These are phyloP conservation scores for Paracanthobrama guichenoti DNA, from an alignment of 2,113 vertebrate species.

Conservation along the genomic window DNA sequence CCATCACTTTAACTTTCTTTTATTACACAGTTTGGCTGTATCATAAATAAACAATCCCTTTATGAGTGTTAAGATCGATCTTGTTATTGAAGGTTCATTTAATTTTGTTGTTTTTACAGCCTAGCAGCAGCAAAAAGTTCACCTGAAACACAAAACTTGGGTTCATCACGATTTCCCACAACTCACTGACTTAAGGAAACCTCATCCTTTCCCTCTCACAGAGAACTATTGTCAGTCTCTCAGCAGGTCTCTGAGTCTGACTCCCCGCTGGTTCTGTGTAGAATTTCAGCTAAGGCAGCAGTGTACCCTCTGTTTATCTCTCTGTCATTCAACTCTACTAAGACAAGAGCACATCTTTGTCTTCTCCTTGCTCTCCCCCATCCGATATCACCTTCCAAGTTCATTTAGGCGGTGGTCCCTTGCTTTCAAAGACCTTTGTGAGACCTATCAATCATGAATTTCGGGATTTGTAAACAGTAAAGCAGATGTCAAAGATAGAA, in stretches of 20 bases:
- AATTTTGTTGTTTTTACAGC: not conserved
- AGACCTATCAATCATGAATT: conserved; percentile 3
- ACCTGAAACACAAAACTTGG: conserved; percentile 2
- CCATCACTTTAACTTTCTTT: not conserved
- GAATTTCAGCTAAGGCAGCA: conserved; percentile 47
- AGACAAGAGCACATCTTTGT: conserved; percentile 31
- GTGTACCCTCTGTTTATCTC: conserved; percentile 37
- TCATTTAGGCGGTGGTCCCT: not conserved
- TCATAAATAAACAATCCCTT: not conserved
- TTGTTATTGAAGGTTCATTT: not conserved
- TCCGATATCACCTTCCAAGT: not conserved
- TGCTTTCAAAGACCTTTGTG: not conserved
- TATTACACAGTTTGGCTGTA: not conserved
- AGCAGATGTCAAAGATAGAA: not conserved
- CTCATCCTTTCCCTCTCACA: conserved; percentile 48
- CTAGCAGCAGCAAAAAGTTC: not conserved
- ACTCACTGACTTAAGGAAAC: conserved; percentile 42
- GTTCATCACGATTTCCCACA: conserved; percentile 30
- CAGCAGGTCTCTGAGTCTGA: conserved; percentile 40
- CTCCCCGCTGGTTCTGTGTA: conserved; percentile 42
- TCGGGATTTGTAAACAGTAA: not conserved
- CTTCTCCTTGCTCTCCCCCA: not conserved
- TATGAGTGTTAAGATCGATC: not conserved
- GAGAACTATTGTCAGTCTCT: conserved; percentile 53
- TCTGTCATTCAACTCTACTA: conserved; percentile 15